Evolutionary conservation across 35 echinoderm and acorn worm genomes (phyloP).

Genomic region (Acanthaster planci): DNA sequence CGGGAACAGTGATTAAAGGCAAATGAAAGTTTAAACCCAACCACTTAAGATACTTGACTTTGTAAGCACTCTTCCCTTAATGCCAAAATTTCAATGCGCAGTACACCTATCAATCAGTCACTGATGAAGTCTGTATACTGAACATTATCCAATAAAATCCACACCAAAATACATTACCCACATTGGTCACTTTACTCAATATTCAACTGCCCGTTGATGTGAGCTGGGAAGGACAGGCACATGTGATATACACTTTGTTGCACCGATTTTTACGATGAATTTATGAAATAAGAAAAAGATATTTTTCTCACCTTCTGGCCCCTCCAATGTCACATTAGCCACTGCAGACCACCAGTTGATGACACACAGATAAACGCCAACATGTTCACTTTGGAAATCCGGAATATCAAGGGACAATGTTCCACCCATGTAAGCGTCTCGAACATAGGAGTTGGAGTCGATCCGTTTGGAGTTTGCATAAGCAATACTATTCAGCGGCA

Average conservation of each 20-base stretch:
- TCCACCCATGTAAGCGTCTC: not conserved
- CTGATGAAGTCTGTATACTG: not conserved
- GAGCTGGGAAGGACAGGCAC: not conserved
- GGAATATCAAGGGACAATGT: not conserved
- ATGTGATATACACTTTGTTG: not conserved
- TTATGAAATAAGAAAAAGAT: not conserved
- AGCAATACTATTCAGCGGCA: not conserved
- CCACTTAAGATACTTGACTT: too few relatives aligned
- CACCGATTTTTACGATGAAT: not conserved
- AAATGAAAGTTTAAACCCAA: not conserved
- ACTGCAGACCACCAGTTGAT: not conserved
- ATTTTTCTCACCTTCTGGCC: not conserved
- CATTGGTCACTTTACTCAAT: not conserved
- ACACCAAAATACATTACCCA: not conserved
- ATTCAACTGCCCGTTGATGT: not conserved
- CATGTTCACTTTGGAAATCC: not conserved
- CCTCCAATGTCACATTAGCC: not conserved
- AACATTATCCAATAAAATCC: not conserved
- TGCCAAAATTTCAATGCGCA: too few relatives aligned
- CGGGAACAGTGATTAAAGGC: not conserved
- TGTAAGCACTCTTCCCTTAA: too few relatives aligned
- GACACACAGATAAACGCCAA: not conserved
- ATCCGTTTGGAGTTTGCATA: not conserved
- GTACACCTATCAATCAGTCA: too few relatives aligned
- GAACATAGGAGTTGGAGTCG: not conserved